These are phyloP conservation scores for Tapirus terrestris DNA, from an alignment of 2,113 vertebrate species.

Conservation along the genomic window DNA sequence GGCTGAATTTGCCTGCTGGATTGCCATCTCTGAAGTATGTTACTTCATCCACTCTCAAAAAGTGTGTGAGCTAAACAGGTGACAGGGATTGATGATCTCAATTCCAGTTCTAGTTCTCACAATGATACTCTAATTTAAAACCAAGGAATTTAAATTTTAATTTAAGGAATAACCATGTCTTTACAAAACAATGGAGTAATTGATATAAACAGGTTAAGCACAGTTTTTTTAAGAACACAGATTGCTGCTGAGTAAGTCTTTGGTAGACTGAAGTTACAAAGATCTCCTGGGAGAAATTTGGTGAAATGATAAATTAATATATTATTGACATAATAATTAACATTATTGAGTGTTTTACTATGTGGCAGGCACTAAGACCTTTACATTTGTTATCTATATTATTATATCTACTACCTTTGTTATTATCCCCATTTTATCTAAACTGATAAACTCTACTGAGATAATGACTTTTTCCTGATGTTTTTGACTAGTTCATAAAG, in stretches of 20 bases:
- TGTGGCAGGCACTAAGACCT: background rate
- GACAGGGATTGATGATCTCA: background rate
- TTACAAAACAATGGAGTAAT: background rate
- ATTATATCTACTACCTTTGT: background rate
- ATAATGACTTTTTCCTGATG: background rate
- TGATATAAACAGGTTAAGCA: background rate
- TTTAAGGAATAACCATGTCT: background rate
- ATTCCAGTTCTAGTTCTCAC: background rate
- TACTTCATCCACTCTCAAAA: background rate
- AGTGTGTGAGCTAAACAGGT: background rate
- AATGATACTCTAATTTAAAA: background rate
- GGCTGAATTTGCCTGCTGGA: background rate
- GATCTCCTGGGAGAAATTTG: background rate
- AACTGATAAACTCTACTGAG: background rate
- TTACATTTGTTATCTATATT: background rate
- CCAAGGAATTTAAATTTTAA: background rate
- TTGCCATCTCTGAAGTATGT: background rate
- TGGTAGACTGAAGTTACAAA: background rate
- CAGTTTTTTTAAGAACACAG: background rate
- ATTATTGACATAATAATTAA: background rate
- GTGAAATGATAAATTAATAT: background rate
- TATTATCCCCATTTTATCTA: background rate
- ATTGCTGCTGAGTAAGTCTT: background rate
- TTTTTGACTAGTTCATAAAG: background rate
- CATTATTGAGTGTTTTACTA: background rate